Evolutionary conservation across 2,113 vertebrate species (phyloP).

Genomic region (Python bivittatus): DNA sequence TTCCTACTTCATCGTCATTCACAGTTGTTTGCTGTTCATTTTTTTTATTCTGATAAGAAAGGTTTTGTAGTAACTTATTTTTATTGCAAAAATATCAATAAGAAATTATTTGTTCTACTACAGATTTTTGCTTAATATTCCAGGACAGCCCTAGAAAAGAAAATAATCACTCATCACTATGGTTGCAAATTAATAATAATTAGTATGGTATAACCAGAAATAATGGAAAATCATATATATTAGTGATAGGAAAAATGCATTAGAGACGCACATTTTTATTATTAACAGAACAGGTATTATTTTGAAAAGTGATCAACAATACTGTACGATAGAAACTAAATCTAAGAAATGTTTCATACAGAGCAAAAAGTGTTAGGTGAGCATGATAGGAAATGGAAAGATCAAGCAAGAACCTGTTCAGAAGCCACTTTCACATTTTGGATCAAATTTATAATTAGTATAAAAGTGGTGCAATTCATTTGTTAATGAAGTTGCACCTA

Average conservation of each 20-base stretch:
- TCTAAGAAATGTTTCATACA: slow-evolving; percentile 33
- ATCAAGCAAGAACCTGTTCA: slow-evolving; percentile 65
- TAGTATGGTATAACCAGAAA: not conserved
- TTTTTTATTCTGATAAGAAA: no score
- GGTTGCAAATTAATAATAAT: not conserved
- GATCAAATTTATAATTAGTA: slow-evolving; percentile 22
- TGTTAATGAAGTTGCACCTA: slow-evolving; percentile 10
- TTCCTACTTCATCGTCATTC: no score
- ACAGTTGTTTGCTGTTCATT: no score
- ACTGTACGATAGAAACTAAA: not conserved
- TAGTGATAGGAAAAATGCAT: slow-evolving; percentile 16
- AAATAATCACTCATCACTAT: slow-evolving; percentile 2
- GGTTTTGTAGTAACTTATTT: no score
- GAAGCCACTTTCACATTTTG: slow-evolving; percentile 59
- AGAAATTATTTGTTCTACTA: not conserved
- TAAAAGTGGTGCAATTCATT: slow-evolving; percentile 12
- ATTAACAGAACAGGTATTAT: not conserved
- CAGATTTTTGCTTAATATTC: slow-evolving; percentile 1
- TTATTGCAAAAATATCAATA: not conserved
- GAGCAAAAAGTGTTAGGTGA: slow-evolving; percentile 35
- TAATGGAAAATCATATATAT: not conserved
- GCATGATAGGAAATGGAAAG: slow-evolving; percentile 42
- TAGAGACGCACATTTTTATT: not conserved
- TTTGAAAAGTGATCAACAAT: not conserved
- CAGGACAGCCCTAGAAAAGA: not conserved